phyloP scores from a whole-genome alignment of 2,888 invertebrate species.

The Asteroscopus sphinx region DNA sequence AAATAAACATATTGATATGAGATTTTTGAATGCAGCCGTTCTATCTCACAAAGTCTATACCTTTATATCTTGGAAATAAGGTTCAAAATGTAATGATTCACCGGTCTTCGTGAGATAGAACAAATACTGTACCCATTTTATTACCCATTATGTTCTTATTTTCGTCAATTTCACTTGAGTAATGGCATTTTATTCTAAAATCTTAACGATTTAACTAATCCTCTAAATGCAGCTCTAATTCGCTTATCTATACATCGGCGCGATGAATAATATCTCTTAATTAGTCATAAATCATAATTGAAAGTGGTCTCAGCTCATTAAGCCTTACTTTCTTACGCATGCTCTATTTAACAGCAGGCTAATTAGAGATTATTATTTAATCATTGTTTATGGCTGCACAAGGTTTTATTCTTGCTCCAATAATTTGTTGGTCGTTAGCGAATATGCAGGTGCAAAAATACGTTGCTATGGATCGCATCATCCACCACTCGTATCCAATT shows the following conservation, averaged over 20 bases:
- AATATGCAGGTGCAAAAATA: constrained; percentile 5
- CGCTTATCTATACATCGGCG: constrained; percentile 34
- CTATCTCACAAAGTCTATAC: too few relatives aligned
- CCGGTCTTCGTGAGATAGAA: too few relatives aligned
- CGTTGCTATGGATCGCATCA: too few relatives aligned
- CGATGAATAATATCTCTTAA: constrained; percentile 12
- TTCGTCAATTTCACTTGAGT: too few relatives aligned
- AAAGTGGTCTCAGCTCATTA: constrained; percentile 53
- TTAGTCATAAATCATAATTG: constrained; percentile 39
- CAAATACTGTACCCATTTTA: too few relatives aligned
- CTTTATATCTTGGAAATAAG: too few relatives aligned
- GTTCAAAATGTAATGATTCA: too few relatives aligned
- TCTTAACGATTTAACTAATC: neutral
- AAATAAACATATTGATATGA: too few relatives aligned
- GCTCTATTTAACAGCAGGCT: constrained; percentile 36
- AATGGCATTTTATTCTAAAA: too few relatives aligned
- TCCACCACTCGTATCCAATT: too few relatives aligned
- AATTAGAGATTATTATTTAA: constrained; percentile 44
- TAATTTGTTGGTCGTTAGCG: constrained; percentile 7
- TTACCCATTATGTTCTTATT: too few relatives aligned
- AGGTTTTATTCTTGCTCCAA: constrained; percentile 12
- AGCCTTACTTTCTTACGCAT: constrained; percentile 39
- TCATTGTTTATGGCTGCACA: constrained; percentile 36
- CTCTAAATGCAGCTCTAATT: neutral
- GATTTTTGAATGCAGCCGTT: too few relatives aligned